Base-by-base conservation (phyloP, 2,888 invertebrate species). In the Sisyra terminalis region DNA sequence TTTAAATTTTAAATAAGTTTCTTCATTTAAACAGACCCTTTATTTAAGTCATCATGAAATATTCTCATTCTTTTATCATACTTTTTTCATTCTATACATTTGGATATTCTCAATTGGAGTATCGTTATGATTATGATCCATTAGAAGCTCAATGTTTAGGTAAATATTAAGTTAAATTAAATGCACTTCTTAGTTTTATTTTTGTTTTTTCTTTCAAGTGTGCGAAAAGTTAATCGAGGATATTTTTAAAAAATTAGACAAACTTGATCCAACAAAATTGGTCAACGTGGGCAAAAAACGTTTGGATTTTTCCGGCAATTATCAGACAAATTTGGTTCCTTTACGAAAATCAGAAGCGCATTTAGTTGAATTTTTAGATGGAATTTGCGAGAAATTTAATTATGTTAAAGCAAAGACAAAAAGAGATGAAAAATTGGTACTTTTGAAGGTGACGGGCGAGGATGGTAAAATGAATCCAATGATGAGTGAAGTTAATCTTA, bases 201-300 rank as follows among this genome's bases (percentile, higher is more conserved):
- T 5, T 7, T 24, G 3, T 24, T 24, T 24, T 24, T 24, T 24
- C 3, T 47, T 69, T 70, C 16, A 57, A 87, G 89, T 89, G 44
- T 90, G 90, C 58, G 74, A 79, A 54, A 69, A 71, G 48, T 76
- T 80, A 40, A 72, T 89, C 40, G 72, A 77, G 45, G 89, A 92
- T 66, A 67, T 90, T 48, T 75, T 81, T 52, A 66, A 64, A 39
- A 76, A 68, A 48, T 72, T 92, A 46, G 69, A 68, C 49, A 75
- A 75, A 54, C 73, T 83, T 41, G 83, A 90, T 65, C 84, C 87
- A 43, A 72, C 75, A 54, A 80, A 77, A 62, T 78, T 72, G 59
- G 73, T 89, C 3, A 83, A 89, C 58, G 76, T 89, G 39, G 87
- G 90, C 32, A 86, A 86, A 55, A 90, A 84, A 60, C 70, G 87